Evolutionary conservation across 2,797 vertebrate genomes (phyloP), one percentile per base, ranked within the genome.

Genomic region (Peromyscus aztecus): DNA sequence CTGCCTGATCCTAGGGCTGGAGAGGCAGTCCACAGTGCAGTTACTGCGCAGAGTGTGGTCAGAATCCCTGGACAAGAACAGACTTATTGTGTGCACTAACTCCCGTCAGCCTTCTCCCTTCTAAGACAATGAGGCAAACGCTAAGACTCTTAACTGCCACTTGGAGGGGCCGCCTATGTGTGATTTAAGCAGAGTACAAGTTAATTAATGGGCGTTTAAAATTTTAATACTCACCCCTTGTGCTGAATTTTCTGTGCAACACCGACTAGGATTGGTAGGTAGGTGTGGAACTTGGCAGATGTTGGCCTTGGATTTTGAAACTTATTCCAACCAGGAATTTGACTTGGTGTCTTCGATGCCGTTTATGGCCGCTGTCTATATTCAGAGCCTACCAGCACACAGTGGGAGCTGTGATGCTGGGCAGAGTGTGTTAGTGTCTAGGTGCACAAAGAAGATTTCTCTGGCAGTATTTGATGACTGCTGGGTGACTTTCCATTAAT

Each of bases 281-380:
- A 37, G 31, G 27, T 34, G 21, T 94, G 94, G 83, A 89, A 86
- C 90, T 93, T 88, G 86, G 24, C 96, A 95, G 75, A 77, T 55
- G 92, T 93, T 78, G 88, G 93, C 87, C 46, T 7, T 1, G 94
- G 65, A 89, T 95, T 95, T 97, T 96, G 78, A 94, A 94, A 95
- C 76, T 94, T 93, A 76, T 89, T 93, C 55, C 19, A 89, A 23
- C 17, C 90, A 88, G 86, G 77, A 91, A 94, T 97, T 97, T 95
- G 92, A 96, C 94, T 52, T 75, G 19, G 84, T 84, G 91, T 90
- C 76, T 90, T 91, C 67, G 90, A 75, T 96, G 90, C 95, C 86
- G 27, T 97, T 88, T 91, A 63, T 63, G 34, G 46, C 23, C 63
- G 86, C 94, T 92, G 2, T 83, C 78, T 94, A 83, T 63, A 92